Evolutionary conservation across 30 jellyfish, hydroid and myxozoan species (phyloP).

Genomic region (Aurelia coerulea): DNA sequence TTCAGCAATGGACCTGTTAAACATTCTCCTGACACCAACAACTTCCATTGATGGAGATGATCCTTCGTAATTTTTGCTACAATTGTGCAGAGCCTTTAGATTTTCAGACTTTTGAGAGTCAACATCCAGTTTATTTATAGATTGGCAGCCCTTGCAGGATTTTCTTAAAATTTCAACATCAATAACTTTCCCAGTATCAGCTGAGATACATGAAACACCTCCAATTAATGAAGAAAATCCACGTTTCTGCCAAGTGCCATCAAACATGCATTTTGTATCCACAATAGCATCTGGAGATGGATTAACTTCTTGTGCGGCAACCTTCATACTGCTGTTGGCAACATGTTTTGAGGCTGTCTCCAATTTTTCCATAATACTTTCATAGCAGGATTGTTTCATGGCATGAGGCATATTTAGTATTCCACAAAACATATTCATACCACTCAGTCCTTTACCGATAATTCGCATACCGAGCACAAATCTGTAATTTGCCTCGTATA

Average conservation of each 20-base stretch:
- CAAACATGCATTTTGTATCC: constrained; percentile 28
- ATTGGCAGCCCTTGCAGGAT: neutral
- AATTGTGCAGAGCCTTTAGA: neutral
- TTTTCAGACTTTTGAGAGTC: no score
- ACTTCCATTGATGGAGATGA: constrained; percentile 67
- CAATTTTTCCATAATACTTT: constrained; percentile 1
- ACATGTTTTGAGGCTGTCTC: neutral
- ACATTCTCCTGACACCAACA: constrained; percentile 37
- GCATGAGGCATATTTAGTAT: constrained; percentile 2
- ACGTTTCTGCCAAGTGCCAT: constrained; percentile 44
- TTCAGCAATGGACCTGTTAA: constrained; percentile 12
- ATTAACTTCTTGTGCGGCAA: constrained; percentile 6
- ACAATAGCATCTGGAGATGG: neutral
- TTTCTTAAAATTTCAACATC: neutral
- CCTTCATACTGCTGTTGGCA: constrained; percentile 11
- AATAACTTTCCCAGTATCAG: neutral
- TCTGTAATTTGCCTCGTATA: no score
- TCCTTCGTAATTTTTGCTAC: constrained; percentile 15
- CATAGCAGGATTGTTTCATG: constrained; percentile 4
- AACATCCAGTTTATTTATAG: neutral
- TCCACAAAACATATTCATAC: constrained; percentile 10
- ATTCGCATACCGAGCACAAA: no score
- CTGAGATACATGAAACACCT: neutral
- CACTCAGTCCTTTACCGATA: no score
- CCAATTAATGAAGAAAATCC: constrained; percentile 11